Base-by-base conservation (phyloP, 2,888 invertebrate genomes). In the Pseudoips prasinana region DNA sequence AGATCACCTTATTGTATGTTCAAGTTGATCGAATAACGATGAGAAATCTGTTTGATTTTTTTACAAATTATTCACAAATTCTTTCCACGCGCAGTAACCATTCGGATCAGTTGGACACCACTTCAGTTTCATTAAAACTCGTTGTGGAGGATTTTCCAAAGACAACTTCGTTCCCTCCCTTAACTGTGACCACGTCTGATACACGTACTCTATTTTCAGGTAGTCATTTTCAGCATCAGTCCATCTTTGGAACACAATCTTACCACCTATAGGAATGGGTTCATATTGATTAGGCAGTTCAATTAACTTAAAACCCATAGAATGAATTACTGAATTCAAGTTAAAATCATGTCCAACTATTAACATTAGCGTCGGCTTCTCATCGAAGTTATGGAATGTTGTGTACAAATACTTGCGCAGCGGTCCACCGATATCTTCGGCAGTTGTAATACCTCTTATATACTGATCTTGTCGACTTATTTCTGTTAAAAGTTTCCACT, bases 201-300 rank as follows among this genome's bases (percentile, higher is more conserved):
- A 54, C 10, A 54, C 35, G 23, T 39, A 39, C 33, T 55, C 54
- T 2, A 44, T 29, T 48, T 47, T 55, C 28, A 55, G 46, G 41
- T 43, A 55, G 24, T 55, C 54, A 5, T 11, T 41, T 8, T 20
- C 5, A 9, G 18, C 17, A 28, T 51, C 43, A 10, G 41, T 25
- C 55, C 55, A 55, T 11, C 36, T 48, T 32, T 55, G 48, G 25
- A 54, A 55, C 8, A 55, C 55, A 2, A 44, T 10, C 28, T 51
- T 55, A 1, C 55, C 46, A 2, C 55, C 39, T 29, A 51, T 42
- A 3, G 55, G 55, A 8, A n/a, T 38, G 1, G 30, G 17, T 6
- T 55, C 55, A n/a, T 17, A 42, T n/a, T 54, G 48, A 38, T 48
- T 20, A 3, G 48, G 55, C 19, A 54, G 39, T 3, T 17, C 25